Evolutionary conservation across 1,140 invertebrate genomes (phyloP), one percentile per base, ranked within the genome.

Genomic region (Probaryconus sp.): DNA sequence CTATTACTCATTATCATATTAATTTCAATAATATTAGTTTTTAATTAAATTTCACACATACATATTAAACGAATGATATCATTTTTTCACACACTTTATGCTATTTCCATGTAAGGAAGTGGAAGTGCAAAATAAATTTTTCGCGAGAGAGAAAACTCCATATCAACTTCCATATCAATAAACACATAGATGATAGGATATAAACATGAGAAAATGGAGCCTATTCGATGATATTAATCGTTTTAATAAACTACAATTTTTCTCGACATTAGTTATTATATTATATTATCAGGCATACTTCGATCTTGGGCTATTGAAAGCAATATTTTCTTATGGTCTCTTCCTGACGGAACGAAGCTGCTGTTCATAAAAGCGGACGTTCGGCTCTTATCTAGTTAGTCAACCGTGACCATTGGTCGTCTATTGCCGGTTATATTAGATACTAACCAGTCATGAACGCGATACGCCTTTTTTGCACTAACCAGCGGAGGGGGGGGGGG

Each of bases 371-470:
- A n/a, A 13, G 3, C 13, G 4, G 21, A 37, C 40, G 16, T 38
- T 26, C 26, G 24, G 48, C 38, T 24, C 7, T 31, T 43, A 42
- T 58, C 31, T 28, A 37, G 51, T 74, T 64, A 51, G 50, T 77
- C 76, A 77, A 78, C 67, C 77, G 71, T 78, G 73, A 81, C 71
- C 73, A 53, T 69, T 79, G 72, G 68, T 72, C 70, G 67, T 56
- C 71, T 74, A 77, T 77, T 63, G 56, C 69, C 16, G 14, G 33
- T 55, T 69, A 63, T 47, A 20, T 40, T 48, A 20, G 61, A 69
- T 75, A 74, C 70, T 72, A 74, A 78, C 73, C 68, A 77, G 47
- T 71, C 78, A 50, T 77, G 74, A 79, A 76, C 47, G 51, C 65
- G 71, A 80, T 72, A 72, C 40, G 56, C 69, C 35, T 58, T 72